Evolutionary conservation across 2,888 invertebrate species (phyloP), one percentile per base, ranked within the genome.

Genomic region (Scaptomyza tumidula): DNA sequence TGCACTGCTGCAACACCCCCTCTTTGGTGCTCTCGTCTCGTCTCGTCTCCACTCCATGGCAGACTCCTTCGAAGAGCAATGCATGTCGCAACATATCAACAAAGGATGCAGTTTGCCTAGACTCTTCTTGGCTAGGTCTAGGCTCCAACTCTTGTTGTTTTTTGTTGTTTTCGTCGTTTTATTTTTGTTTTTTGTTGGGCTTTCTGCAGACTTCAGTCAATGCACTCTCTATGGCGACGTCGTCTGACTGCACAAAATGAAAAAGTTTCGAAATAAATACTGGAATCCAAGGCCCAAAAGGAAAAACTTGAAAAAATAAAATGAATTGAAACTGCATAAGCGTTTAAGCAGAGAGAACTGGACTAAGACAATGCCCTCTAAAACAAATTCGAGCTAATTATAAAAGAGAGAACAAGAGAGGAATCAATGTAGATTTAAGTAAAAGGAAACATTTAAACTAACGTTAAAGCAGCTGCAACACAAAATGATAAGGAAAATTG

Each of bases 241-340:
- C 86, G 88, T 88, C 84, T 88, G 89, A 87, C 85, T 88, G 89
- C 83, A 89, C 88, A 80, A 88, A 88, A 88, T 82, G 88, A 88
- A 89, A 89, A 88, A 88, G 75, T 86, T 88, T 80, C 68, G 62
- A 68, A 79, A 73, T 74, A 83, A 78, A 71, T 74, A 19, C 78
- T 73, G 69, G 72, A 82, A 82, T 71, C 82, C 85, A 68, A 88
- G 72, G 73, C 84, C 77, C 75, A 83, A 86, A 86, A 78, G 73
- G 65, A 74, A 70, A 80, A 84, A 68, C 76, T 77, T 78, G 67
- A 83, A 71, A 73, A 87, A 65, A 60, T 37, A 16, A 56, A 46
- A 39, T 14, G 2, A 14, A 16, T 24, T 24, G 49, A 43, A 77
- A 57, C 63, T 68, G 78, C 78, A 78, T 41, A 35, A 10, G 56